A percentile compares a stretch with the other conserved stretches of the same genome.
Conservation (phyloP, 2,888 invertebrate genomes). For the Sarcophaga variegata region DNA sequence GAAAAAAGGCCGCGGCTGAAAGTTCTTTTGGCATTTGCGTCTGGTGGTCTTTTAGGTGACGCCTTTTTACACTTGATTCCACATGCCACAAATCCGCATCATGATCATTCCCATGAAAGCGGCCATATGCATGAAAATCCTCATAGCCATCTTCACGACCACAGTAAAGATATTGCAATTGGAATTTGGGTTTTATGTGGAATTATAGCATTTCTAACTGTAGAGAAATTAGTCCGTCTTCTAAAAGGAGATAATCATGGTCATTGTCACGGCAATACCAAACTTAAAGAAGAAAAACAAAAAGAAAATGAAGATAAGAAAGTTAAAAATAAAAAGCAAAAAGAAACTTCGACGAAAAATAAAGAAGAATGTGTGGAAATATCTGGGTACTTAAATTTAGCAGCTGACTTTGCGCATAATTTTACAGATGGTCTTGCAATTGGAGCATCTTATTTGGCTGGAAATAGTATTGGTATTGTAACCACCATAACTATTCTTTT, state of each 20-base stretch:
- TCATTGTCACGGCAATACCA: slow-evolving; percentile 71
- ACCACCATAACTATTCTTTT: slow-evolving; percentile 98
- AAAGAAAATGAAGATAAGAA: slow-evolving; percentile 51
- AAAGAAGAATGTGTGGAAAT: slow-evolving; percentile 86
- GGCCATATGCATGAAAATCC: slow-evolving; percentile 77
- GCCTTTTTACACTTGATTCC: slow-evolving; percentile 99
- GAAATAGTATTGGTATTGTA: slow-evolving; percentile 91
- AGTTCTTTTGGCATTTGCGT: slow-evolving; percentile 95
- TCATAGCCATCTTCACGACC: slow-evolving; percentile 83
- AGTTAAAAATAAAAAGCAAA: slow-evolving; percentile 73
- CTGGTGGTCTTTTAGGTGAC: slow-evolving; percentile 97
- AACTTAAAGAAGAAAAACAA: slow-evolving; percentile 59
- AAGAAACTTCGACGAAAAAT: slow-evolving; percentile 79
- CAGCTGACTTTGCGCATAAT: slow-evolving; percentile 99
- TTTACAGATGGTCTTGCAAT: slow-evolving; percentile 99
- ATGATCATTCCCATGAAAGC: slow-evolving; percentile 82
- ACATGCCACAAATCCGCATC: slow-evolving; percentile 90
- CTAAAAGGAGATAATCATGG: slow-evolving; percentile 89
- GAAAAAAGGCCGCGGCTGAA: slow-evolving; percentile 94
- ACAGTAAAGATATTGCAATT: slow-evolving; percentile 92
- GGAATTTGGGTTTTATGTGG: slow-evolving; percentile 97
- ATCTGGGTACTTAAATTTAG: slow-evolving; percentile 96
- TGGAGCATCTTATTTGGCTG: slow-evolving; percentile 97
- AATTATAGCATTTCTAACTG: slow-evolving; percentile 94
- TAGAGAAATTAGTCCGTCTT: slow-evolving; percentile 95